Percentiles rank a stretch among this genome's conserved stretches.
These are phyloP conservation scores for Leptopterna dolabrata DNA, from an alignment of 2,888 invertebrate species.

Conservation along the genomic window DNA sequence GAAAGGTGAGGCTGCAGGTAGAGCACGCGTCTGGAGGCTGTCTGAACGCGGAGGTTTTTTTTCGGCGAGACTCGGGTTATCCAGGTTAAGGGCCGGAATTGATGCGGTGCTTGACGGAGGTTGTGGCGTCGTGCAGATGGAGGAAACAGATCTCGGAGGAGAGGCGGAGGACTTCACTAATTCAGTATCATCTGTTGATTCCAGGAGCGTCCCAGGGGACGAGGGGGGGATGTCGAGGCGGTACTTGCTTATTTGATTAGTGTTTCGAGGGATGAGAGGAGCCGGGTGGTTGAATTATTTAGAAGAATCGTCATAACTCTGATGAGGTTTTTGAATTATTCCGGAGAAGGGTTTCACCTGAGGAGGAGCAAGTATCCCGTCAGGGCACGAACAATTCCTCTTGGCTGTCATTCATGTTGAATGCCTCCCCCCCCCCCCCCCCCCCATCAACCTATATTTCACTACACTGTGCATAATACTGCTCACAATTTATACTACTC, in stretches of 20 bases:
- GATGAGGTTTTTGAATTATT: slow-evolving; percentile 46
- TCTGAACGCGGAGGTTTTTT: not conserved
- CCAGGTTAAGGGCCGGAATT: slow-evolving; percentile 18
- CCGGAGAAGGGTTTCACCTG: slow-evolving; percentile 13
- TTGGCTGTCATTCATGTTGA: not conserved
- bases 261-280: not conserved
- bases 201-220: not conserved
- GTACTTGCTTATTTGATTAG: slow-evolving; percentile 41
- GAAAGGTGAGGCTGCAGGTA: slow-evolving; percentile 45
- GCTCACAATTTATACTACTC: too few relatives aligned
- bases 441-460: too few relatives aligned
- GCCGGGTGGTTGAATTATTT: slow-evolving; percentile 28
- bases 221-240: not conserved
- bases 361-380: not conserved
- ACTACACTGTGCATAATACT: too few relatives aligned
- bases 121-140: not conserved
- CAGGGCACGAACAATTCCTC: not conserved
- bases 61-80: not conserved
- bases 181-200: slow-evolving; percentile 49
- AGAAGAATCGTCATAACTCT: slow-evolving; percentile 36
- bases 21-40: slow-evolving; percentile 44
- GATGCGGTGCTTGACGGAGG: slow-evolving; percentile 3
- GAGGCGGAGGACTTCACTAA: slow-evolving; percentile 4
- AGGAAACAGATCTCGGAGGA: not conserved
- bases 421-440: not conserved